phyloP scores from a whole-genome alignment of 2,888 invertebrate genomes.

The Nomada lathburiana region DNA sequence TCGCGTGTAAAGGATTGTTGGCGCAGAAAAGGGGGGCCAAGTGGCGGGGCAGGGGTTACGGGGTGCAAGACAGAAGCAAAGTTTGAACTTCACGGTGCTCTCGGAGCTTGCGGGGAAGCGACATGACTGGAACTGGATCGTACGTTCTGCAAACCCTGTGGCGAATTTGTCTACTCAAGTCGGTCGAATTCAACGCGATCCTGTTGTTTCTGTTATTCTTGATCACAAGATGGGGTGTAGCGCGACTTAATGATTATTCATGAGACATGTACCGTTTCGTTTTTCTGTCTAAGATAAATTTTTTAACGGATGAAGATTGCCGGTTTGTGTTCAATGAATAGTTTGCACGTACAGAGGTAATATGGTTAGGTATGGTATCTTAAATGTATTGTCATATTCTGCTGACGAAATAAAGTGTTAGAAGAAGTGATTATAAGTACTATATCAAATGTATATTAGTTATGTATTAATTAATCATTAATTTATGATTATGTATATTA shows the following conservation, averaged over 20 bases:
- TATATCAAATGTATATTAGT: no score
- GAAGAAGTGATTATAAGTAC: no score
- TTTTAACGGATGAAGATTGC: no score
- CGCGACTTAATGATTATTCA: conserved; percentile 6
- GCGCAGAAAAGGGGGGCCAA: not conserved
- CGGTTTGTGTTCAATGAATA: no score
- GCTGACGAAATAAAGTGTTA: no score
- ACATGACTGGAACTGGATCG: conserved; percentile 20
- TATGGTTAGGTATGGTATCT: no score
- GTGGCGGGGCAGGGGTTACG: not conserved
- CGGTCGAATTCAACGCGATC: conserved; percentile 24
- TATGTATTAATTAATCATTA: no score
- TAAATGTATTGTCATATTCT: no score
- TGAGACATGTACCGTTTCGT: not conserved
- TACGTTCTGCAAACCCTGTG: conserved; percentile 22
- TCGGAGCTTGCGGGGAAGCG: conserved; percentile 17
- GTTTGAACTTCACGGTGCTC: conserved; percentile 15
- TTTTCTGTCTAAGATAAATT: not conserved
- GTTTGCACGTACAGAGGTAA: no score
- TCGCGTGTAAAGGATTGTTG: conserved; percentile 19
- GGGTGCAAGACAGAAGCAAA: not conserved
- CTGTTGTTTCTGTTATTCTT: conserved; percentile 23
- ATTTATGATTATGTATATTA: no score
- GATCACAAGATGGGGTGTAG: not conserved
- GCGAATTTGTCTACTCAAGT: conserved; percentile 29